Evolutionary conservation across 2,888 invertebrate species (phyloP), one percentile per base, ranked within the genome.

Genomic region (Prosopocoilus inquinatus): DNA sequence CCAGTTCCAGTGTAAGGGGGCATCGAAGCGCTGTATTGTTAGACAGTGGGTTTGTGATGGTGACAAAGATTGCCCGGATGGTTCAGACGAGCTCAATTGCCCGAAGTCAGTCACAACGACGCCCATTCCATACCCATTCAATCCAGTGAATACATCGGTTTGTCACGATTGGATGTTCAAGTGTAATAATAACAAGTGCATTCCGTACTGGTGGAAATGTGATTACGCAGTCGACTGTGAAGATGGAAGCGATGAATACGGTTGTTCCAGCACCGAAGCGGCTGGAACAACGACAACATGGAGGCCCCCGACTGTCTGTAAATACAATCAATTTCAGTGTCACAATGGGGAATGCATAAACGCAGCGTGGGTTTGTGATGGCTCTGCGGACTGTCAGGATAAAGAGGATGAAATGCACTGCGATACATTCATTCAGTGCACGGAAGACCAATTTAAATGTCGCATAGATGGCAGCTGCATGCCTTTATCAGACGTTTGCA

Each of bases 181-280:
- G 63, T 91, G 91, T 67, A 76, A 80, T 12, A 88, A 87, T 64
- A 81, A 78, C 8, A 85, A 84, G 71, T 90, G 90, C 67, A 80
- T 90, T 44, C 90, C 90, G 0, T 84, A 85, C 60, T 89, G 89
- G 87, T 90, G 90, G 91, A 84, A 88, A 60, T 91, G 91, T 69
- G 91, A 91, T 68, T 83, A 79, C 20, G 86, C 88, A 1, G 82
- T 87, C 64, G 91, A 91, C 66, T 91, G 91, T 62, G 86, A 84
- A 0, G 90, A 91, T 62, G 80, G 81, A 38, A 86, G 87, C 0
- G 91, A 92, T 68, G 92, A 92, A 70, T 61, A 82, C 0, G 88
- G 87, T 28, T 64, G 67, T 58, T 59, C 53, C 35, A 13, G 34
- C 3, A 15, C 51, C 9, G 13, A 50, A 9, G 44, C 53, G 1